These are phyloP conservation scores for Cryptoblepharus egeriae DNA, from an alignment of 2,797 vertebrate species.

Conservation along the genomic window DNA sequence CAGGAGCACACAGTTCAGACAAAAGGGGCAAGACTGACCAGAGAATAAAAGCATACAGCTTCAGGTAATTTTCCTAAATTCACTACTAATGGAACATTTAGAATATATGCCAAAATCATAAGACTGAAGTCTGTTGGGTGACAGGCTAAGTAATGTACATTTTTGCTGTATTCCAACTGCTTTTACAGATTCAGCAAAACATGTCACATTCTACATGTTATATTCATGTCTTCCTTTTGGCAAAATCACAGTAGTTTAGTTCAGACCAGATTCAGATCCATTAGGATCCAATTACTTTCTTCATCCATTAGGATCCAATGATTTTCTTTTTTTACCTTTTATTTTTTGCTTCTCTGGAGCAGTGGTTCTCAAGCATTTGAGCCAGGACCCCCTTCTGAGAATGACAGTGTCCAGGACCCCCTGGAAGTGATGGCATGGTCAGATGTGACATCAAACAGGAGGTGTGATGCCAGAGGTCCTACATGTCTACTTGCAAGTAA, in stretches of 20 bases:
- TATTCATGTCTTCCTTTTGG: not conserved
- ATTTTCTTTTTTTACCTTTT: not conserved
- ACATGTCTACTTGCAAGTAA: no score
- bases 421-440: no score
- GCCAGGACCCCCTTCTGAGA: no score
- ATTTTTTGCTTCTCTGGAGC: no score
- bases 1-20: constrained; percentile 20
- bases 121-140: constrained; percentile 18
- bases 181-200: constrained; percentile 3
- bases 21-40: constrained; percentile 46
- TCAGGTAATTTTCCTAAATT: constrained; percentile 48
- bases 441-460: no score
- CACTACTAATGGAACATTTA: constrained; percentile 45
- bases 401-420: no score
- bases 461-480: no score
- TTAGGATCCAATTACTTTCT: not conserved
- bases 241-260: not conserved
- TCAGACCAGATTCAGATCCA: not conserved
- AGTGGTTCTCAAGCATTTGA: no score
- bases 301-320: not conserved
- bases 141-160: constrained; percentile 19
- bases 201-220: not conserved
- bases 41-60: constrained; percentile 42
- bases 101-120: constrained; percentile 37
- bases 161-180: not conserved